Evolutionary conservation across 2,888 invertebrate species (phyloP).

Genomic region (Eupithecia subfuscata): DNA sequence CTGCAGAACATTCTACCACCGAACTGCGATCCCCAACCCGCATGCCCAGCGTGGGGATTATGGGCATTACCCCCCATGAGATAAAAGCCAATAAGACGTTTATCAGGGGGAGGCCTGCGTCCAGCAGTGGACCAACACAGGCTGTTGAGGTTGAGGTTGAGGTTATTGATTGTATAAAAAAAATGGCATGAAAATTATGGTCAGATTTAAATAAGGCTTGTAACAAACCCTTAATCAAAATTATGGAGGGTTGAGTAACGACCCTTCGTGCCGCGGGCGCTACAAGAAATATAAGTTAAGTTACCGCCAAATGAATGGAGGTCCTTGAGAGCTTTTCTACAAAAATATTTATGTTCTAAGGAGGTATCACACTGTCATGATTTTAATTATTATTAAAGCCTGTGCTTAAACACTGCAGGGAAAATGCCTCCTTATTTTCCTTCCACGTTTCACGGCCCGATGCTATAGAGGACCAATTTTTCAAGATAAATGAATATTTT

Average conservation of each 20-base stretch:
- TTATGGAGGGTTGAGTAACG: constrained; percentile 21
- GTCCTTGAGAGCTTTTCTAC: constrained; percentile 20
- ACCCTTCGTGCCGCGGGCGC: constrained; percentile 23
- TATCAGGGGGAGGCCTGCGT: too few relatives aligned
- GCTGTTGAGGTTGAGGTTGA: too few relatives aligned
- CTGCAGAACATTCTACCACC: too few relatives aligned
- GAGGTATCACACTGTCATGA: not conserved
- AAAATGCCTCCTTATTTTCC: not conserved
- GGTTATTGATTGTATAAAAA: too few relatives aligned
- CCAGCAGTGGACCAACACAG: too few relatives aligned
- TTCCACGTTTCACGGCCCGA: not conserved
- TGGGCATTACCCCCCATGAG: too few relatives aligned
- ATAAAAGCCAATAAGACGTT: too few relatives aligned
- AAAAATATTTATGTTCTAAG: constrained; percentile 9
- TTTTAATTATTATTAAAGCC: not conserved
- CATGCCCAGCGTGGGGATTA: too few relatives aligned
- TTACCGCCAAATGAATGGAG: constrained; percentile 32
- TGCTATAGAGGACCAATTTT: not conserved
- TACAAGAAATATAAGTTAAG: constrained; percentile 33
- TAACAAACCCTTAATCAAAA: constrained; percentile 16
- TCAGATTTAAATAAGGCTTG: constrained; percentile 11
- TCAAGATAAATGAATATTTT: not conserved
- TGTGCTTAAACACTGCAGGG: not conserved
- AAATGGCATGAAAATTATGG: not conserved
- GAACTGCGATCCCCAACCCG: too few relatives aligned